Percentiles rank a stretch among this genome's conserved stretches.
phyloP scores from a whole-genome alignment of 2,888 invertebrate species.

The Drosophila austrosaltans region DNA sequence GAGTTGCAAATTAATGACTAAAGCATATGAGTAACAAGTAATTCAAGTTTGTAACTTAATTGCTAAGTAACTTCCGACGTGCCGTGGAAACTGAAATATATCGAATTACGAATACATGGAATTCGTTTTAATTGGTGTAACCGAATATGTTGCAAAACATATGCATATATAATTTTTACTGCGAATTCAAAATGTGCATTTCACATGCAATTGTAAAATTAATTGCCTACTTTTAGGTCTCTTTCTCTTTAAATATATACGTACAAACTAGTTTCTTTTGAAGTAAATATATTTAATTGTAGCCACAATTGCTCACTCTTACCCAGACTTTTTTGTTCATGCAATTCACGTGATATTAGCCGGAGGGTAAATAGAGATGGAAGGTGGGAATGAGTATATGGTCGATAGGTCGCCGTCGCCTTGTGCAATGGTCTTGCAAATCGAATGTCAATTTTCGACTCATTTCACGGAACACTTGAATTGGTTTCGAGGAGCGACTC shows the following conservation, averaged over 20 bases:
- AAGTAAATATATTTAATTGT: conserved; percentile 1
- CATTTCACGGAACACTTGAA: conserved; percentile 82
- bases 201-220: conserved; percentile 52
- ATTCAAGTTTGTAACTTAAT: neutral
- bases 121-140: conserved; percentile 15
- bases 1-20: neutral
- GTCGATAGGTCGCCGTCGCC: conserved; percentile 27
- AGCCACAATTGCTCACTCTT: neutral
- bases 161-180: conserved; percentile 23
- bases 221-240: conserved; percentile 35
- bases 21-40: too few species aligned
- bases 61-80: neutral
- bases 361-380: neutral
- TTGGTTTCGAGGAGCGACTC: conserved; percentile 46
- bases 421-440: conserved; percentile 80
- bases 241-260: conserved; percentile 19
- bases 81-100: neutral
- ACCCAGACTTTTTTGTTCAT: neutral
- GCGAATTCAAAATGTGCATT: conserved; percentile 44
- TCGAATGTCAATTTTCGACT: conserved; percentile 82
- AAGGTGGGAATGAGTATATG: conserved; percentile 9
- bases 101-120: conserved; percentile 23
- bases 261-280: neutral
- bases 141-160: neutral
- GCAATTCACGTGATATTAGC: neutral